Evolutionary conservation across 2,797 vertebrate genomes (phyloP), one percentile per base, ranked within the genome.

Genomic region (Protonibea diacanthus): DNA sequence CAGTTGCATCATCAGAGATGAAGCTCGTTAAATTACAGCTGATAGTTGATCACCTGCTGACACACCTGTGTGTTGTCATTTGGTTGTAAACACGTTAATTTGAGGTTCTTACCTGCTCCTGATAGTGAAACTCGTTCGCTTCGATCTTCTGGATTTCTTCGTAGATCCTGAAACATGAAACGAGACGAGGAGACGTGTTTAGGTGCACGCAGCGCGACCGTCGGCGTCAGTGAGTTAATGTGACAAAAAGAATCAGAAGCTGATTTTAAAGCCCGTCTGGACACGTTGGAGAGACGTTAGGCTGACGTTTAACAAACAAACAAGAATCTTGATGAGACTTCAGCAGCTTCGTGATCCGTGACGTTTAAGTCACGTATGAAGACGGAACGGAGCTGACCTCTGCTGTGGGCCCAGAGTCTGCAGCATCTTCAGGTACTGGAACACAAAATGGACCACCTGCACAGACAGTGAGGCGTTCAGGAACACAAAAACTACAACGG

Each of bases 341-440:
- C 27, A 27, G 27, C 27, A 27, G 27, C 3, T 27, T 0, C 27
- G 29, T 33, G 29, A 33, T 33, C 29, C 33, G 33, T 9, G 33
- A 33, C 2, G 8, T 33, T 33, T 9, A 9, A 1, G 29, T 33
- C 29, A 8, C 29, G 27, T 27, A 27, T 27, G 27, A 27, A 27
- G 27, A 27, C 2, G n/a, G n/a, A n/a, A n/a, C n/a, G n/a, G n/a
- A n/a, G 29, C 29, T 38, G 89, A 97, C 98, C 98, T 99, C 94
- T 97, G 94, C 82, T 97, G 97, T 17, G 98, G 97, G 4, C 97
- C 97, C 73, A 96, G 90, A 25, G 93, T 94, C 94, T 98, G 97
- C 57, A 99, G 94, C 98, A 99, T 97, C 95, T 97, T 99, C 92
- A 99, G 92, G 44, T 99, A 99, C 93, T 99, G 98, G 87, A 99